Evolutionary conservation across 2,797 vertebrate genomes (phyloP).

Genomic region (Diplodus sargus): DNA sequence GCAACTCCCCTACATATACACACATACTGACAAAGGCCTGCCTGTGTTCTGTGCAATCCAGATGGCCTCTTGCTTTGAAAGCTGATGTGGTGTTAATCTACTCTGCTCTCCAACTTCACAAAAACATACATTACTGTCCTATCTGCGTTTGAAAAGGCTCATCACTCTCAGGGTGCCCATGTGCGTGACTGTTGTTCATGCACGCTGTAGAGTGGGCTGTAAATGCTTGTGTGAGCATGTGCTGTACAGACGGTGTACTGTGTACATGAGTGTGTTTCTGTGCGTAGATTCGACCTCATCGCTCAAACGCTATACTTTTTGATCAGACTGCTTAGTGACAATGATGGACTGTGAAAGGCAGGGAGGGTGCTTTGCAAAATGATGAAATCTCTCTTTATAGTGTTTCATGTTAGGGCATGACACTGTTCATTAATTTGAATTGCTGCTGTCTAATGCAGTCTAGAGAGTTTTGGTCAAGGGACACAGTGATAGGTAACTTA

Average conservation of each 20-base stretch:
- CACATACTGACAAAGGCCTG: conserved; percentile 2
- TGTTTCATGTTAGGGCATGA: conserved; percentile 73
- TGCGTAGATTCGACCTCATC: conserved; percentile 19
- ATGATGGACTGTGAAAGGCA: conserved; percentile 69
- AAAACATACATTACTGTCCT: conserved; percentile 14
- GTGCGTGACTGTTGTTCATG: neutral
- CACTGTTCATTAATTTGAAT: conserved; percentile 70
- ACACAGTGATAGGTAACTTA: conserved; percentile 22
- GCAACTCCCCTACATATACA: neutral
- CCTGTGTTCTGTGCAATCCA: conserved; percentile 19
- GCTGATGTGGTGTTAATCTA: conserved; percentile 5
- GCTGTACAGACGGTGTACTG: neutral
- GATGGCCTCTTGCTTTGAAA: conserved; percentile 43
- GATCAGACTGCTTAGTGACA: conserved; percentile 57
- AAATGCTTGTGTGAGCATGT: neutral
- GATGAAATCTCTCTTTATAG: conserved; percentile 74
- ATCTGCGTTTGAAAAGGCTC: conserved; percentile 28
- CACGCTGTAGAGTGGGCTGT: neutral
- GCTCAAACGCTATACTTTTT: conserved; percentile 39
- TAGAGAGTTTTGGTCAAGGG: conserved; percentile 30
- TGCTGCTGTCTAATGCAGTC: conserved; percentile 56
- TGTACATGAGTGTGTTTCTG: conserved; percentile 10
- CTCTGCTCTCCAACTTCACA: conserved; percentile 34
- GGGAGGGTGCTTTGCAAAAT: conserved; percentile 50
- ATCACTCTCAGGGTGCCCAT: conserved; percentile 21